phyloP scores from a whole-genome alignment of 2,113 vertebrate species.

The Halichoerus grypus region DNA sequence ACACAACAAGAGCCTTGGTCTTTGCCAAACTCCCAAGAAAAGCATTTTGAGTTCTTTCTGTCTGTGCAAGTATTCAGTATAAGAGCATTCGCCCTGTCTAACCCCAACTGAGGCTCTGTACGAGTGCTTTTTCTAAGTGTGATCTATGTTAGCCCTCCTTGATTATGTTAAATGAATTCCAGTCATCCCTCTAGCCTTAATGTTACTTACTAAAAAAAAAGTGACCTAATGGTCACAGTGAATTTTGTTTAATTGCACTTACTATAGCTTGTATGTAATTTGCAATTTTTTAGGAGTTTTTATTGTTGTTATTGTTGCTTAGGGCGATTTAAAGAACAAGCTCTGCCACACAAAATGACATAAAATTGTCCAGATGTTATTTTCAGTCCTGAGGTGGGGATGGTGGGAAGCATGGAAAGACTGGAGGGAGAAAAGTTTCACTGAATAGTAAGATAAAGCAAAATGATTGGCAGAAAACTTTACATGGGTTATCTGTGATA shows the following conservation, averaged over 20 bases:
- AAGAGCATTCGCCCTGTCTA: neutral
- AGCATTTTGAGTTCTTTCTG: neutral
- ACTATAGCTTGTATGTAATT: slow-evolving; percentile 50
- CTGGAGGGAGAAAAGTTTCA: neutral
- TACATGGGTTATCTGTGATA: neutral
- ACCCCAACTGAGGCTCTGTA: neutral
- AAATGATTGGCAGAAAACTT: neutral
- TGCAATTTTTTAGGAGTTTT: slow-evolving; percentile 44
- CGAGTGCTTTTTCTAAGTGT: slow-evolving; percentile 49
- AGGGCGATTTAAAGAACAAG: slow-evolving; percentile 42
- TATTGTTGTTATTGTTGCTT: slow-evolving; percentile 53
- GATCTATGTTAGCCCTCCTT: slow-evolving; percentile 33
- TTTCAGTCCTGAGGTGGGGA: neutral
- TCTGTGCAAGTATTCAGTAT: neutral
- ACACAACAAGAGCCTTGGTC: neutral
- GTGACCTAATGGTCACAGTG: slow-evolving; percentile 56
- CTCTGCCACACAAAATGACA: neutral
- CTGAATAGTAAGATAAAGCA: neutral
- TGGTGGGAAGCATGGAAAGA: neutral
- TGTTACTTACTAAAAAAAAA: slow-evolving; percentile 70
- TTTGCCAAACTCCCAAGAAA: slow-evolving; percentile 55
- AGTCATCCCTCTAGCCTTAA: slow-evolving; percentile 51
- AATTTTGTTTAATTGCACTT: slow-evolving; percentile 72
- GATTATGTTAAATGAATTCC: slow-evolving; percentile 67
- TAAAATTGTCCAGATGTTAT: slow-evolving; percentile 45